These are phyloP conservation scores for Squalus acanthias DNA, from an alignment of 2,797 vertebrate species.

Conservation along the genomic window DNA sequence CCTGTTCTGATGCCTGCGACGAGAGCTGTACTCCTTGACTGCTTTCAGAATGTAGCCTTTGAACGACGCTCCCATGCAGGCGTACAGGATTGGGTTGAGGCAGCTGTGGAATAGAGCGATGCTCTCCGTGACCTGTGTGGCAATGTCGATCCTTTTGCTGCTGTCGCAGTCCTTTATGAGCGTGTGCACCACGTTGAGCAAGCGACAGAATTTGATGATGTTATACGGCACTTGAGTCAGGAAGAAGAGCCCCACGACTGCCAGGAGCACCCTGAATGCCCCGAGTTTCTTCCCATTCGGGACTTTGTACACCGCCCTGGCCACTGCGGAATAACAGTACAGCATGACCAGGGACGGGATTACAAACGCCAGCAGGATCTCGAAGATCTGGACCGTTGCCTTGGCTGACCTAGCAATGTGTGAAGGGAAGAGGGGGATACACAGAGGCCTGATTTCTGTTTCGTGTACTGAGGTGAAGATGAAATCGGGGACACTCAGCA, in stretches of 20 bases:
- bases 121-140: conserved; percentile 72
- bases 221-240: conserved; percentile 86
- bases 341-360: conserved; percentile 78
- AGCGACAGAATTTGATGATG: conserved; percentile 69
- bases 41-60: conserved; percentile 68
- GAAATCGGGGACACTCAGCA: conserved; percentile 76
- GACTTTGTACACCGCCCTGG: conserved; percentile 57
- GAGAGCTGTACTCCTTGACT: conserved; percentile 61
- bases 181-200: conserved; percentile 70
- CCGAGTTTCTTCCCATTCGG: conserved; percentile 63
- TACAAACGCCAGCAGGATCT: conserved; percentile 75
- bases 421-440: conserved; percentile 64
- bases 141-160: conserved; percentile 74
- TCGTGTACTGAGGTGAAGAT: conserved; percentile 65
- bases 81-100: conserved; percentile 82
- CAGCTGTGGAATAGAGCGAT: conserved; percentile 81
- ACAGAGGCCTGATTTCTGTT: conserved; percentile 54
- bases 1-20: conserved; percentile 54
- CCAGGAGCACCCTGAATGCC: conserved; percentile 70
- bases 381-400: conserved; percentile 68
- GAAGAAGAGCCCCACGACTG: conserved; percentile 73
- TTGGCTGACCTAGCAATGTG: conserved; percentile 60
- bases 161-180: conserved; percentile 67
- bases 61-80: conserved; percentile 77
- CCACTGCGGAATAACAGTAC: conserved; percentile 70